Conservation (phyloP, 2,113 vertebrate species). For the Phrynosoma platyrhinos region DNA sequence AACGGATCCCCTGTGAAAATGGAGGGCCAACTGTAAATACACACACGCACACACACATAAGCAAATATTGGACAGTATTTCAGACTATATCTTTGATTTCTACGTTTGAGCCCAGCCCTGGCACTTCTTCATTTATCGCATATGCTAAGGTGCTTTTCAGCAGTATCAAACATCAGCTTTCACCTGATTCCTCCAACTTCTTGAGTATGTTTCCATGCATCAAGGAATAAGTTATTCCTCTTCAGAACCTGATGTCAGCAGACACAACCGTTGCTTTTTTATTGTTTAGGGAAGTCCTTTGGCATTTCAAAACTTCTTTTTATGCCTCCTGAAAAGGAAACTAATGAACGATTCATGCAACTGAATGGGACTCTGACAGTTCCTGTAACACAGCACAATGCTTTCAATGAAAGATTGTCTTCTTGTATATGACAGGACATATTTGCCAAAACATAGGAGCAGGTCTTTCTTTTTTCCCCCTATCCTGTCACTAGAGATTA, state of each 20-base stretch:
- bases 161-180: too few species aligned
- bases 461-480: background rate
- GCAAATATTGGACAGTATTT: too few species aligned
- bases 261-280: constrained; percentile 49
- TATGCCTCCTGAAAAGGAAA: constrained; percentile 65
- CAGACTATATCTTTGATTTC: too few species aligned
- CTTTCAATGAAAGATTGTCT: constrained; percentile 51
- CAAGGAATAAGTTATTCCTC: constrained; percentile 59
- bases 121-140: too few species aligned
- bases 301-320: constrained; percentile 62
- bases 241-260: constrained; percentile 48
- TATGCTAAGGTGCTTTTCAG: too few species aligned
- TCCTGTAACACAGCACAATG: constrained; percentile 56
- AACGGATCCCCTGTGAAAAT: too few species aligned
- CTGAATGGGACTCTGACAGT: constrained; percentile 48
- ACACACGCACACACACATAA: too few species aligned
- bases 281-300: constrained; percentile 69
- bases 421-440: constrained; percentile 37
- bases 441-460: constrained; percentile 47
- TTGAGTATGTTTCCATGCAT: constrained; percentile 50
- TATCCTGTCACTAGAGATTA: constrained; percentile 17
- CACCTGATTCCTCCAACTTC: background rate
- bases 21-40: too few species aligned
- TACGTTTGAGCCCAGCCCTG: too few species aligned
- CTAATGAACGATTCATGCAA: constrained; percentile 50